phyloP scores from a whole-genome alignment of 1,140 invertebrate genomes.

The Agrilus planipennis region DNA sequence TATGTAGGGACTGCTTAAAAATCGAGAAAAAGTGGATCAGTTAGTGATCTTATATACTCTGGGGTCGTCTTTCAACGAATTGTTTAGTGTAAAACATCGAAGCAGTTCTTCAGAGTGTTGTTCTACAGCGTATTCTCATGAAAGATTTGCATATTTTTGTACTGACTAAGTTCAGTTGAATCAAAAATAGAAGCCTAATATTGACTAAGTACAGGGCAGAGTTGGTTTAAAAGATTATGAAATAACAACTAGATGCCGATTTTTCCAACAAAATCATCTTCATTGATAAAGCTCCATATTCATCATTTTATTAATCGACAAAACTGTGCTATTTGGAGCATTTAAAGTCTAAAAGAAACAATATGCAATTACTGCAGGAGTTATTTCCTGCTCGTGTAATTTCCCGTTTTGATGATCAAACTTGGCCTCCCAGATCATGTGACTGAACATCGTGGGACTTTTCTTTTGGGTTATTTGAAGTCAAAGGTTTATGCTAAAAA shows the following conservation, averaged over 20 bases:
- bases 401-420: conserved; percentile 17
- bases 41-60: too few relatives aligned
- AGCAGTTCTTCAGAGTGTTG: too few relatives aligned
- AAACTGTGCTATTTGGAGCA: conserved; percentile 10
- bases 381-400: conserved; percentile 19
- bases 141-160: conserved; percentile 6
- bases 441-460: conserved; percentile 14
- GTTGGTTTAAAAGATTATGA: conserved; percentile 3
- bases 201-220: not conserved
- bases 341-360: conserved; percentile 15
- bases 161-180: conserved; percentile 6
- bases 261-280: too few relatives aligned
- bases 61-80: too few relatives aligned
- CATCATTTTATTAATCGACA: not conserved
- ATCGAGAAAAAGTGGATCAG: too few relatives aligned
- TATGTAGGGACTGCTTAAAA: too few relatives aligned
- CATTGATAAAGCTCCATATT: too few relatives aligned
- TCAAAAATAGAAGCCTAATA: conserved; percentile 5
- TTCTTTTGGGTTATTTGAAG: conserved; percentile 3
- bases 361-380: conserved; percentile 18
- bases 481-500: conserved; percentile 4
- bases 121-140: conserved; percentile 5
- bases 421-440: conserved; percentile 17
- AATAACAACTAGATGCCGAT: too few relatives aligned
- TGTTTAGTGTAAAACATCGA: too few relatives aligned